Conservation (phyloP, 2,113 vertebrate genomes). For the Sturnus vulgaris region DNA sequence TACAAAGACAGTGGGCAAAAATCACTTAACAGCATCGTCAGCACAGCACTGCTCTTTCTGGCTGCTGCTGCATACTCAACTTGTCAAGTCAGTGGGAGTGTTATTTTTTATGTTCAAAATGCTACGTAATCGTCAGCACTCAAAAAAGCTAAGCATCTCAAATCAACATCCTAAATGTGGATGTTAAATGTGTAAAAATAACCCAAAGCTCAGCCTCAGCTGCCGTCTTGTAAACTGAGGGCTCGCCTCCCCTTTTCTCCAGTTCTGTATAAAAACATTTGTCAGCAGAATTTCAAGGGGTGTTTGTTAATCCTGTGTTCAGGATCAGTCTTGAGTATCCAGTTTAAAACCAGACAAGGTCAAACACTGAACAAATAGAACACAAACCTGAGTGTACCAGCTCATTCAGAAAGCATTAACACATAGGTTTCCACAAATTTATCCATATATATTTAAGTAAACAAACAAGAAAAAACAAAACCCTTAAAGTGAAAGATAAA, state of each 20-base stretch:
- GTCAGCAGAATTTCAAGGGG: background rate
- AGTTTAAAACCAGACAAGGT: background rate
- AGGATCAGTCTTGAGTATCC: background rate
- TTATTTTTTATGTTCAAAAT: background rate
- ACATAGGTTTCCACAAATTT: background rate
- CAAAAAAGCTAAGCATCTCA: background rate
- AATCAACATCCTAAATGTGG: background rate
- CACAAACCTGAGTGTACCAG: background rate
- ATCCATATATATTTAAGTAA: background rate
- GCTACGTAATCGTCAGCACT: background rate
- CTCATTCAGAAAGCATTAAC: background rate
- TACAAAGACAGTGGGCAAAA: background rate
- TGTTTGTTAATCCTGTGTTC: background rate
- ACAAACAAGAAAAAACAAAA: too few species aligned
- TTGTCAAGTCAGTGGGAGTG: background rate
- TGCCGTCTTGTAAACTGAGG: background rate
- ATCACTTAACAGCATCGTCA: background rate
- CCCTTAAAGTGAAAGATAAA: background rate
- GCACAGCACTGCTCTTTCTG: background rate
- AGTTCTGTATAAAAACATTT: background rate
- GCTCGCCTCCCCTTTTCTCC: background rate
- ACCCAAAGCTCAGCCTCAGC: background rate
- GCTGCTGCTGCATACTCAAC: background rate
- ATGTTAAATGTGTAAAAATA: background rate
- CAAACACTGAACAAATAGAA: background rate